Evolutionary conservation across 2,888 invertebrate genomes (phyloP), one percentile per base, ranked within the genome.

Genomic region (Macrosoma leucophasiata): DNA sequence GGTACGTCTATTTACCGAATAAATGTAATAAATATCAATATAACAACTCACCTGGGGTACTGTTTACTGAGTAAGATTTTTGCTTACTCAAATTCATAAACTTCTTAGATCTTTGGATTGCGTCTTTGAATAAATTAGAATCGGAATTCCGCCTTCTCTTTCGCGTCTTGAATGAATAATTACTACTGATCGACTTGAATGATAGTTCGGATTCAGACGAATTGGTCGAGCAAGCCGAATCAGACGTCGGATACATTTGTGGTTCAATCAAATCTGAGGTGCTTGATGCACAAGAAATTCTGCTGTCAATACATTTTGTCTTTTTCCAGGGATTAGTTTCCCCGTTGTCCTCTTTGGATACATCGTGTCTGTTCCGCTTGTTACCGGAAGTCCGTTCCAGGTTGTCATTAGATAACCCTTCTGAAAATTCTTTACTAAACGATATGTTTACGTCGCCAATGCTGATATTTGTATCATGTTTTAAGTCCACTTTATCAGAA

Each of bases 171-270:
- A 51, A 72, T 2, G 79, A 74, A 39, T 63, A 62, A 38, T 69
- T 77, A 35, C 75, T 82, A 35, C 63, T 69, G 10, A 74, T 50
- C 1, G 82, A 82, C 50, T 81, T 84, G 44, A 81, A 84, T 2
- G 82, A 84, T 15, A 52, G 47, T 12, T 78, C 78, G 3, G 78
- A 78, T 30, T 60, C 59, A 27, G 79, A 76, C 9, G 71, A 71
- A 17, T 72, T 33, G 38, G 58, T 59, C 2, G 64, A 55, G 11
- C 63, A 59, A 2, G 62, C 46, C 13, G 66, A 59, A 5, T 45
- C 33, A n/a, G 57, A 55, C 17, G 48, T 45, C n/a, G 35, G 50
- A 15, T 50, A 39, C 11, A 41, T 17, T 29, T 58, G 65, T 24
- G 50, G 43, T 4, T 73, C 70, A 3, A 50, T 58, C 27, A 65